Evolutionary conservation across 2,797 vertebrate genomes (phyloP).

Genomic region (Tinamus major): DNA sequence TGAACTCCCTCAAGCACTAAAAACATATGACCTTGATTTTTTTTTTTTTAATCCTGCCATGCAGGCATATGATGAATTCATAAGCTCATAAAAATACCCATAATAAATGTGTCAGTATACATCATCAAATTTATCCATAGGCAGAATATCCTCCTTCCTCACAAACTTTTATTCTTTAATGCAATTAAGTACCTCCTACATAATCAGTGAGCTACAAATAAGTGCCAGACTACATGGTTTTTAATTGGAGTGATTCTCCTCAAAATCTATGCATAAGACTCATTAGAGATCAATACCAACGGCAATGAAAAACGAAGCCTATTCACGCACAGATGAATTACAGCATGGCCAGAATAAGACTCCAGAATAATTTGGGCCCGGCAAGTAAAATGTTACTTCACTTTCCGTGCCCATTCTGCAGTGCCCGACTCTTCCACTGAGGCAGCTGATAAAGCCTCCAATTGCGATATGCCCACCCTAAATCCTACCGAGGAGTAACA

Average conservation of each 20-base stretch:
- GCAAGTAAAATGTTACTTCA: conserved; percentile 51
- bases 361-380: conserved; percentile 53
- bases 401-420: conserved; percentile 52
- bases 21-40: neutral
- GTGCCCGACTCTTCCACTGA: conserved; percentile 21
- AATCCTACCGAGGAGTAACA: conserved; percentile 58
- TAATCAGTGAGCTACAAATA: neutral
- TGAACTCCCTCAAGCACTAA: neutral
- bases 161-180: neutral
- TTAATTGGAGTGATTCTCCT: conserved; percentile 41
- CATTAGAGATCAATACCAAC: conserved; percentile 54
- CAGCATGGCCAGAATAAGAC: conserved; percentile 3
- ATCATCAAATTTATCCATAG: neutral
- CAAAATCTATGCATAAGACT: conserved; percentile 35
- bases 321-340: conserved; percentile 24
- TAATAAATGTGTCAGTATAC: neutral
- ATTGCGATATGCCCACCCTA: conserved; percentile 51
- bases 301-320: conserved; percentile 30
- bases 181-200: neutral
- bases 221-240: conserved; percentile 2
- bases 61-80: neutral
- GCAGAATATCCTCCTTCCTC: neutral
- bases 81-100: neutral
- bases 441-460: conserved; percentile 50
- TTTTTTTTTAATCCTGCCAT: neutral